These are phyloP conservation scores for Eledona agricola DNA, from an alignment of 2,888 invertebrate species.

Conservation along the genomic window DNA sequence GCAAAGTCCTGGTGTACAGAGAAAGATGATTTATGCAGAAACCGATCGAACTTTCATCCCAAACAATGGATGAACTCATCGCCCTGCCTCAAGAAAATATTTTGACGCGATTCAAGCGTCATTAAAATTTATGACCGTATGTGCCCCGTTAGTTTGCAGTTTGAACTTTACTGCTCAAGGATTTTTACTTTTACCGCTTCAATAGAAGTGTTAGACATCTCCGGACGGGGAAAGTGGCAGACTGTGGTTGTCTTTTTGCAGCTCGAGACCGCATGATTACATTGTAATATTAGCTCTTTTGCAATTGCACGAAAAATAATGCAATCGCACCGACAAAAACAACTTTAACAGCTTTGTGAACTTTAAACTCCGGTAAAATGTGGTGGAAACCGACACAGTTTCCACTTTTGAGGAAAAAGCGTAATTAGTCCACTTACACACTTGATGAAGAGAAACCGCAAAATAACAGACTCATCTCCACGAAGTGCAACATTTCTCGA, in stretches of 20 bases:
- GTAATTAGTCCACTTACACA: constrained; percentile 24
- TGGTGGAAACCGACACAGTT: constrained; percentile 8
- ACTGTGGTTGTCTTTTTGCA: constrained; percentile 29
- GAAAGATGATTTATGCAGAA: constrained; percentile 1
- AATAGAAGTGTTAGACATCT: constrained; percentile 24
- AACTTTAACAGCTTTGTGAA: constrained; percentile 6
- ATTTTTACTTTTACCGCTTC: constrained; percentile 41
- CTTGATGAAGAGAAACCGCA: constrained; percentile 20
- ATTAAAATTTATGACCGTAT: constrained; percentile 26
- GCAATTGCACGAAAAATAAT: constrained; percentile 20
- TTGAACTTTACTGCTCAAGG: constrained; percentile 42
- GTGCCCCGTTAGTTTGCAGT: constrained; percentile 24
- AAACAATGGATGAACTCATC: too few relatives aligned
- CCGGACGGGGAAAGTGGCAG: constrained; percentile 34
- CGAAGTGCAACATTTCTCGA: constrained; percentile 14
- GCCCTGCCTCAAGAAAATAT: too few relatives aligned
- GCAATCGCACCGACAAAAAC: constrained; percentile 20
- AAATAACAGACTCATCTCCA: constrained; percentile 8
- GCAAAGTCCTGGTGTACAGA: too few relatives aligned
- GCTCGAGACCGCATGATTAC: constrained; percentile 20
- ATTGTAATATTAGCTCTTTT: constrained; percentile 27
- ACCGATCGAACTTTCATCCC: too few relatives aligned
- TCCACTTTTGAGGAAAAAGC: constrained; percentile 16
- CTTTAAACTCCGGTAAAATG: constrained; percentile 6
- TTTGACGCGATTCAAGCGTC: constrained; percentile 15